Evolutionary conservation across 2,113 vertebrate species (phyloP).

Genomic region (Carassius carassius): DNA sequence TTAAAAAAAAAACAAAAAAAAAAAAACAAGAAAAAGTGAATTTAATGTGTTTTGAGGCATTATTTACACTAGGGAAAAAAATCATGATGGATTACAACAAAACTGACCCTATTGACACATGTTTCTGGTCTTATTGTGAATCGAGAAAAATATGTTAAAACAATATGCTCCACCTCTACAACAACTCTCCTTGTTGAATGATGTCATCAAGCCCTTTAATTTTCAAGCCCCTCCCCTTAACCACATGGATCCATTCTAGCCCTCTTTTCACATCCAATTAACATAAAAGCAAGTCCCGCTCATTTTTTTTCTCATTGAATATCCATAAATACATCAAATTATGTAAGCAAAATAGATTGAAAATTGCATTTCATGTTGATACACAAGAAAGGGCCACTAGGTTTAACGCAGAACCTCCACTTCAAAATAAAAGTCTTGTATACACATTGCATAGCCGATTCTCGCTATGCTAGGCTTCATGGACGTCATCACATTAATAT

Average conservation of each 20-base stretch:
- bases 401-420: constrained; percentile 63
- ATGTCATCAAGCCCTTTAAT: neutral
- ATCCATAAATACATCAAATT: neutral
- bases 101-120: neutral
- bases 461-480: constrained; percentile 65
- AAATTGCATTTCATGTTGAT: neutral
- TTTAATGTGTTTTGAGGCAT: constrained; percentile 24
- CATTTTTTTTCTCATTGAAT: neutral
- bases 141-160: neutral
- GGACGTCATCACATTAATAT: constrained; percentile 59
- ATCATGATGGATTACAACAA: neutral
- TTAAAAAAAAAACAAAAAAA: no score
- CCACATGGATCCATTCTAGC: neutral
- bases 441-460: constrained; percentile 69
- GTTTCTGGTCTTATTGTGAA: neutral
- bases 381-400: neutral
- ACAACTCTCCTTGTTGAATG: neutral
- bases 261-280: neutral
- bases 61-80: neutral
- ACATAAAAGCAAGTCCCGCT: neutral
- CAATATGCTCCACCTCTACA: constrained; percentile 3
- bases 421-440: constrained; percentile 59
- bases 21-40: no score
- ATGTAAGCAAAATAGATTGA: neutral
- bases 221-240: neutral